phyloP scores from a whole-genome alignment of 2,797 vertebrate species.

The Florisuga fusca region DNA sequence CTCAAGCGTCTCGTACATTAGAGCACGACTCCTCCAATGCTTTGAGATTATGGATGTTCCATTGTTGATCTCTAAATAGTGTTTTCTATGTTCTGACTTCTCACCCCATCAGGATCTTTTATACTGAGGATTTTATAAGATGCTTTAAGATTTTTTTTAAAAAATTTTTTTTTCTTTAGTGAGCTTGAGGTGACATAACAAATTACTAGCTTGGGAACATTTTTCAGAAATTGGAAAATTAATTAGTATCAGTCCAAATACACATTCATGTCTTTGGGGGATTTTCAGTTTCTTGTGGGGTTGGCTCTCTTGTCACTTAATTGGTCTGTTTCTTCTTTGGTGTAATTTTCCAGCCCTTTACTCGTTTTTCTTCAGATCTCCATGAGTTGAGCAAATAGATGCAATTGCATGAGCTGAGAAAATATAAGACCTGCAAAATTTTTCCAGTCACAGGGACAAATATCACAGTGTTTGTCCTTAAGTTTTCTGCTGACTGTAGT shows the following conservation, averaged over 20 bases:
- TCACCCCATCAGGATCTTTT: not conserved
- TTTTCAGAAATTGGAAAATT: constrained; percentile 10
- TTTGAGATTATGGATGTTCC: not conserved
- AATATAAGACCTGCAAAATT: not conserved
- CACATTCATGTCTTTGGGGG: not conserved
- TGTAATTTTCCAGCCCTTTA: constrained; percentile 32
- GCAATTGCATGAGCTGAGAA: constrained; percentile 25
- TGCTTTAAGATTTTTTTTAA: not conserved
- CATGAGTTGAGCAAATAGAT: not conserved
- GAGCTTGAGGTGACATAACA: not conserved
- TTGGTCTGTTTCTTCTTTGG: constrained; percentile 9
- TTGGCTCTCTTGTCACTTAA: not conserved
- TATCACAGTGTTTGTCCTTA: not conserved
- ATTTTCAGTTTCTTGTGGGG: not conserved
- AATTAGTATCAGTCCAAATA: not conserved
- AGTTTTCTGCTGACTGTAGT: not conserved
- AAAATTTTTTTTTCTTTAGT: not conserved
- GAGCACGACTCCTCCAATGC: constrained; percentile 13
- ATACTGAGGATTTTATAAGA: not conserved
- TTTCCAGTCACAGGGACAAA: not conserved
- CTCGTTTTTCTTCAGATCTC: not conserved
- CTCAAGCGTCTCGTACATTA: constrained; percentile 39
- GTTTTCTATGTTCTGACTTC: not conserved
- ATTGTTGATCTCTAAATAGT: not conserved
- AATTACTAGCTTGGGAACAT: not conserved